phyloP scores from a whole-genome alignment of 2,113 vertebrate genomes.

The Pycnonotus jocosus region DNA sequence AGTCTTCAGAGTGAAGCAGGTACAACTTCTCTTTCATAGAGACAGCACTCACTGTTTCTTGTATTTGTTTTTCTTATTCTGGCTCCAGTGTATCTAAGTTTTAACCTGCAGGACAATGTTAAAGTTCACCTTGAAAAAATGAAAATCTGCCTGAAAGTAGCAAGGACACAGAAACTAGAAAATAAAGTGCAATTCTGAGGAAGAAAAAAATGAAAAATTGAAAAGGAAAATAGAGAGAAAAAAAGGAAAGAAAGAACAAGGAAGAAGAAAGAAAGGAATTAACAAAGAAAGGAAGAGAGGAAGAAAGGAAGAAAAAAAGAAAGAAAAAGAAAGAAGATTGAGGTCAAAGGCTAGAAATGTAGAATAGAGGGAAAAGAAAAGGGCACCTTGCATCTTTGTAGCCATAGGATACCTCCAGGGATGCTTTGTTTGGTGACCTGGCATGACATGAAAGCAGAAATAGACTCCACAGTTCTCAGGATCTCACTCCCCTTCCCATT shows the following conservation, averaged over 20 bases:
- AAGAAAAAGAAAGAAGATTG: background rate
- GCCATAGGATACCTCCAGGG: background rate
- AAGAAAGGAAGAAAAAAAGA: rapidly evolving
- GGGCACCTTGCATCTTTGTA: background rate
- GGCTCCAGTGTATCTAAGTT: background rate
- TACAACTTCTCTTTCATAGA: background rate
- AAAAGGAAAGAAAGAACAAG: background rate
- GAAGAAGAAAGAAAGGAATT: rapidly evolving
- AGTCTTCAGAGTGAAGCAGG: background rate
- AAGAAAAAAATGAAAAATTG: background rate
- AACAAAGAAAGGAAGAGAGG: too few relatives aligned
- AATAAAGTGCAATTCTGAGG: background rate
- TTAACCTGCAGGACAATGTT: background rate
- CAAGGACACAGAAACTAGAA: background rate
- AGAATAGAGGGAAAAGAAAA: background rate
- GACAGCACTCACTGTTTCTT: background rate
- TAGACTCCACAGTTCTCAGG: background rate
- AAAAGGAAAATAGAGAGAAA: background rate
- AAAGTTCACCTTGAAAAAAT: background rate
- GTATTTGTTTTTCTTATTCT: background rate
- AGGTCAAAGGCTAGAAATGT: background rate
- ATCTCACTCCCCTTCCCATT: background rate
- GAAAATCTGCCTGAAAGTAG: background rate
- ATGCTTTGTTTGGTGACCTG: background rate
- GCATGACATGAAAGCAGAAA: background rate